Base-by-base conservation (phyloP, 1,140 invertebrate genomes). In the Drosophila teissieri region DNA sequence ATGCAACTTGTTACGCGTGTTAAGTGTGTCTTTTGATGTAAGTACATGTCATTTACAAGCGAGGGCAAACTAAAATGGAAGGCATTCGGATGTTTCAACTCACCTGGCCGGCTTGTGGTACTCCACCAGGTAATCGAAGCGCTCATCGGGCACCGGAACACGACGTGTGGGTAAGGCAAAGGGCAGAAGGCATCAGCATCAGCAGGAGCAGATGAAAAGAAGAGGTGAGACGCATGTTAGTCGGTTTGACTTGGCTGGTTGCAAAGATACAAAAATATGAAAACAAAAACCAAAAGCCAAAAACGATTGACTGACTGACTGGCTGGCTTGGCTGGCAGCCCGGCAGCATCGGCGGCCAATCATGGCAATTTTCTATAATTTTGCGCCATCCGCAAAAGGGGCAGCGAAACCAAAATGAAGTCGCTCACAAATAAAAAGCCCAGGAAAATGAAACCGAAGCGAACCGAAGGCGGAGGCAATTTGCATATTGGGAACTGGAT, bases 91-190 rank as follows among this genome's bases (percentile, higher is more conserved):
- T 10, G 3, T 17, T n/a, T 3, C 1, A 17, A 62, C 93, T 95
- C 94, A 99, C 98, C 98, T 99, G 37, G 93, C 94, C 63, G 99
- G 99, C 93, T 99, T 99, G 93, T 97, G 98, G 92, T 96, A 98
- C 70, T 99, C 95, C 93, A 96, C 97, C 11, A 99, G 94, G 92
- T 95, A 99, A 91, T 99, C 98, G 92, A 95, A 99, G 73, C 99
- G 94, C 36, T 95, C 94, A 93, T 99, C 99, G 7, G 98, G 98
- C 6, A 99, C 98, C n/a, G 98, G 97, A 78, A 99, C 99, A 83
- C 98, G 95, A 97, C 97, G 96, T 99, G 94, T 93, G 92, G 93
- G 91, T 46, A 81, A 19, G 34, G 78, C 78, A 86, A 86, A 4
- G 1, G 15, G 14, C 73, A 85, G 44, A 2, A 4, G 4, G 24